Conservation (phyloP, 2,113 vertebrate species). For the Amazona vittata region DNA sequence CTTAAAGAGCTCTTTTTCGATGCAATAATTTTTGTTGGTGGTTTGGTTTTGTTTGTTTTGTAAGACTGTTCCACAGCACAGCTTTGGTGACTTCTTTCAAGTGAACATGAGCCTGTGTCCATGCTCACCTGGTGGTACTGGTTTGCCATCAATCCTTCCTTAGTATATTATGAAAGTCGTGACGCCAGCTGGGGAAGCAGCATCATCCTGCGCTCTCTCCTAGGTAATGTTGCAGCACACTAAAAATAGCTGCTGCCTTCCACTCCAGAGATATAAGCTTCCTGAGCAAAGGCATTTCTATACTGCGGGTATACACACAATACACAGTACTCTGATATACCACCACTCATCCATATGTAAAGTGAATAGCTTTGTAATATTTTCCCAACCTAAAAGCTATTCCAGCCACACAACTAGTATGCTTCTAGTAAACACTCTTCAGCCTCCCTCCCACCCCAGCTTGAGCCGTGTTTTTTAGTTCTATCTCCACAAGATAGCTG, state of each 20-base stretch:
- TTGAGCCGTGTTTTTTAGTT: background rate
- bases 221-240: background rate
- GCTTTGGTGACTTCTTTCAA: background rate
- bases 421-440: background rate
- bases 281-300: background rate
- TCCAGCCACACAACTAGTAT: background rate
- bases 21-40: background rate
- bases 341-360: background rate
- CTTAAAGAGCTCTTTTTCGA: background rate
- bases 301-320: fast-evolving
- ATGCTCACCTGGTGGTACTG: background rate
- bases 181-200: background rate
- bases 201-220: background rate
- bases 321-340: background rate
- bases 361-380: background rate
- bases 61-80: background rate
- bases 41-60: background rate
- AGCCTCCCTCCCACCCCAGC: background rate
- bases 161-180: background rate
- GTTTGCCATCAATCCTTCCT: background rate
- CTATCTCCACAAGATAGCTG: background rate
- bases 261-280: conserved; percentile 21
- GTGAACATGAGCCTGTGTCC: background rate
- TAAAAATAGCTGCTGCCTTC: conserved; percentile 64
- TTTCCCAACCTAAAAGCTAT: background rate